phyloP scores from a whole-genome alignment of 1,140 invertebrate species.

The Hyles vespertilio region DNA sequence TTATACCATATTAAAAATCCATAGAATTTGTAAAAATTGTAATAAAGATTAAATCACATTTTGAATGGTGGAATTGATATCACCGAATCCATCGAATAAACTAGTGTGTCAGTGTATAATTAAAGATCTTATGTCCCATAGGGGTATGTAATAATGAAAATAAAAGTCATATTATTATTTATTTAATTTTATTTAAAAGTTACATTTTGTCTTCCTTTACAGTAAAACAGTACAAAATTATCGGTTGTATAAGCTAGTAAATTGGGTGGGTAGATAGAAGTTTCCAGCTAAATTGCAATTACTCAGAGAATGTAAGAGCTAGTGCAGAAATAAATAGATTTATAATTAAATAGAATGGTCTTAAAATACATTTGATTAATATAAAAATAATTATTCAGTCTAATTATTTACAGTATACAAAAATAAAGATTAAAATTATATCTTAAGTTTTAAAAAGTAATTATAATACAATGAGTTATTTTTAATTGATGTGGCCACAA shows the following conservation, averaged over 20 bases:
- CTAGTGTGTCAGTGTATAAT: no score
- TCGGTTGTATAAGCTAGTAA: not conserved
- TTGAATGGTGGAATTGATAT: no score
- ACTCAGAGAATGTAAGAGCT: not conserved
- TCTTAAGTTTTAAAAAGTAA: slow-evolving; percentile 7
- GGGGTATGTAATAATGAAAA: no score
- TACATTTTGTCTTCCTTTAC: not conserved
- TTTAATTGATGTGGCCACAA: slow-evolving; percentile 38
- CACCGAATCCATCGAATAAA: no score
- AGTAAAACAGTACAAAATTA: not conserved
- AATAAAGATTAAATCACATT: no score
- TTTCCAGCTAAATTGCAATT: not conserved
- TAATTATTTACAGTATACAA: slow-evolving; percentile 13
- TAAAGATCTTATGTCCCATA: no score
- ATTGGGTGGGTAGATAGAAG: slow-evolving; percentile 7
- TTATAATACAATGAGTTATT: slow-evolving; percentile 28
- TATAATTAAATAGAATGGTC: slow-evolving; percentile 5
- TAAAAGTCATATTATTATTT: not conserved
- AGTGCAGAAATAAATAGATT: slow-evolving; percentile 12
- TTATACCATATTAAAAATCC: no score
- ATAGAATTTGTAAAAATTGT: no score
- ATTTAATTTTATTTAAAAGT: not conserved
- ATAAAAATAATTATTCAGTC: slow-evolving; percentile 10
- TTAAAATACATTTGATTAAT: slow-evolving; percentile 5
- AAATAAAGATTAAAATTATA: slow-evolving; percentile 2